Percentiles rank a stretch among this genome's conserved stretches.
Conservation (phyloP, 1,140 invertebrate species). For the Laodelphax striatellus region DNA sequence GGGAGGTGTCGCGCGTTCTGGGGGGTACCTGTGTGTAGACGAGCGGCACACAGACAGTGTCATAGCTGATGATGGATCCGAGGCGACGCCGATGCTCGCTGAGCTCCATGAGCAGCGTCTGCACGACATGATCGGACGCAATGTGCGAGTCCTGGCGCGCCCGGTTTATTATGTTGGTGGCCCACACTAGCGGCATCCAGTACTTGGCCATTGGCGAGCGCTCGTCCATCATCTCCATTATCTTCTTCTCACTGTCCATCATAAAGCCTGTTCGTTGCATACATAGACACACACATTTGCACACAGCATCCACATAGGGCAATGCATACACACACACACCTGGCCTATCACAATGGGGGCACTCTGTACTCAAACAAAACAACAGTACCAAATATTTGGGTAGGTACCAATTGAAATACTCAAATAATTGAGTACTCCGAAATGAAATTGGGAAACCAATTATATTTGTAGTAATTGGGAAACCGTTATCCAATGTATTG, state of each 20-base stretch:
- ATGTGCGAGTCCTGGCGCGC: conserved; percentile 71
- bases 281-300: background rate
- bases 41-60: conserved; percentile 93
- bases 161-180: conserved; percentile 78
- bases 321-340: too few species aligned
- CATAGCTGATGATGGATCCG: conserved; percentile 79
- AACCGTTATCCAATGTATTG: too few species aligned
- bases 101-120: conserved; percentile 71
- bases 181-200: conserved; percentile 88
- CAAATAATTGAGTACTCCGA: too few species aligned
- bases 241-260: conserved; percentile 81
- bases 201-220: conserved; percentile 81
- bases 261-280: conserved; percentile 52
- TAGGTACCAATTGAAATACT: too few species aligned
- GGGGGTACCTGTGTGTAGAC: conserved; percentile 89
- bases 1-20: too few species aligned
- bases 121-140: conserved; percentile 74
- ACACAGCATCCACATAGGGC: too few species aligned
- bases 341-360: too few species aligned
- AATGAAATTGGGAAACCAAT: too few species aligned
- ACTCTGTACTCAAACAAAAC: too few species aligned
- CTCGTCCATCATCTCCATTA: conserved; percentile 78
- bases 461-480: too few species aligned
- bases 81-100: conserved; percentile 69
- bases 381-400: too few species aligned